Conservation (phyloP, 2,888 invertebrate species). For the Rhopalosiphum nymphaeae region DNA sequence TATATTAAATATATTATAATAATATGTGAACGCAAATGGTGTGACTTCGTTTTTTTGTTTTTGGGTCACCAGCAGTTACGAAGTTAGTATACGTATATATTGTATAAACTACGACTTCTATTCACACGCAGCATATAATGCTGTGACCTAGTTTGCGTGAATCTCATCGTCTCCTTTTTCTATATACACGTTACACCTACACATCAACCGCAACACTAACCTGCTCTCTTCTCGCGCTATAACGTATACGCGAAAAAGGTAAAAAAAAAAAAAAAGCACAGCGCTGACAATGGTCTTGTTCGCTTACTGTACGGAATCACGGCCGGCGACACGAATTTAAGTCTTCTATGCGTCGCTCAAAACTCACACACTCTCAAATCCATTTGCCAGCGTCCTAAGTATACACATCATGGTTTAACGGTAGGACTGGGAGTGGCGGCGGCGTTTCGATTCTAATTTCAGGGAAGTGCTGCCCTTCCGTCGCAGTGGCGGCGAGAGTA, state of each 20-base stretch:
- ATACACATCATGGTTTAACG: neutral
- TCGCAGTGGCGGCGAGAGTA: neutral
- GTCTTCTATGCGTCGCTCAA: neutral
- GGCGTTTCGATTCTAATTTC: neutral
- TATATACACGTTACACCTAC: neutral
- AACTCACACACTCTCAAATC: neutral
- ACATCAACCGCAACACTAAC: neutral
- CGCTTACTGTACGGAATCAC: neutral
- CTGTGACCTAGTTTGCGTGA: slow-evolving; percentile 42
- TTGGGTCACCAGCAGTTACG: slow-evolving; percentile 2
- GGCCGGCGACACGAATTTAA: neutral
- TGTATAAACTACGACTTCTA: neutral
- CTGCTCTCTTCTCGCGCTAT: neutral
- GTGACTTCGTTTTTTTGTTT: neutral
- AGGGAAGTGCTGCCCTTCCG: neutral
- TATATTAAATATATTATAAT: no score
- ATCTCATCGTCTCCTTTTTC: neutral
- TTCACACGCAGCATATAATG: neutral
- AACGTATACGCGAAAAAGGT: neutral
- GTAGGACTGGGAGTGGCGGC: neutral
- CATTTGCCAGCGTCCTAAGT: neutral
- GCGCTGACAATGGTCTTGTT: neutral
- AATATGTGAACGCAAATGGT: neutral
- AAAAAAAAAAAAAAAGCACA: neutral
- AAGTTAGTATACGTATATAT: neutral